A percentile compares a stretch with the other conserved stretches of the same genome.
These are phyloP conservation scores for Heptranchias perlo DNA, from an alignment of 2,113 vertebrate genomes.

Conservation along the genomic window DNA sequence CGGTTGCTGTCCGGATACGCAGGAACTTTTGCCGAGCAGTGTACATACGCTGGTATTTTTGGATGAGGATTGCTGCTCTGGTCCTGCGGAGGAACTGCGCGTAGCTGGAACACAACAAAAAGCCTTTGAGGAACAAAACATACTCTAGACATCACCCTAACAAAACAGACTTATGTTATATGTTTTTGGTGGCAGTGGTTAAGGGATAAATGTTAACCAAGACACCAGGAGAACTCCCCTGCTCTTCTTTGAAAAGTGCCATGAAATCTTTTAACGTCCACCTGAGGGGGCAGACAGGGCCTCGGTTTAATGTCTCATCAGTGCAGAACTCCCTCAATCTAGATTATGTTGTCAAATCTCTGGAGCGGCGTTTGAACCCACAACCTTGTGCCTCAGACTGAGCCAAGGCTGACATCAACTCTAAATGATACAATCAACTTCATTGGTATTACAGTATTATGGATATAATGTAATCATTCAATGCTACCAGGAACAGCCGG, in stretches of 20 bases:
- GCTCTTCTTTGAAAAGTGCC: neutral
- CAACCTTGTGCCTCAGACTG: neutral
- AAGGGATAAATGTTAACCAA: neutral
- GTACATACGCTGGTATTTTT: conserved; percentile 89
- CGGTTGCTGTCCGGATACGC: conserved; percentile 64
- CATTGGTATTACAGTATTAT: neutral
- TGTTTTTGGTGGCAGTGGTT: neutral
- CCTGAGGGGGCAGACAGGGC: neutral
- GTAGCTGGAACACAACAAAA: conserved; percentile 58
- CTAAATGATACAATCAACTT: neutral
- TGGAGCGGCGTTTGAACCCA: neutral
- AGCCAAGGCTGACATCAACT: neutral
- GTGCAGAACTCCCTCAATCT: neutral
- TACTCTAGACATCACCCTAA: neutral
- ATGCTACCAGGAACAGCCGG: neutral
- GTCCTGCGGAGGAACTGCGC: conserved; percentile 83
- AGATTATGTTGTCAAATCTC: too few species aligned
- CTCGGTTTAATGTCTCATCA: neutral
- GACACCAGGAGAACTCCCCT: neutral
- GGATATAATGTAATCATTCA: neutral
- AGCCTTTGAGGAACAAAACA: neutral
- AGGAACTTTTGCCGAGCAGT: conserved; percentile 68
- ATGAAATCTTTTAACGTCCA: neutral
- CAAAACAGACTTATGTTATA: neutral
- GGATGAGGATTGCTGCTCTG: conserved; percentile 74